Percentiles rank a stretch among this genome's conserved stretches.
These are phyloP conservation scores for Cheiracanthium punctorium DNA, from an alignment of 2,888 invertebrate genomes.

Conservation along the genomic window DNA sequence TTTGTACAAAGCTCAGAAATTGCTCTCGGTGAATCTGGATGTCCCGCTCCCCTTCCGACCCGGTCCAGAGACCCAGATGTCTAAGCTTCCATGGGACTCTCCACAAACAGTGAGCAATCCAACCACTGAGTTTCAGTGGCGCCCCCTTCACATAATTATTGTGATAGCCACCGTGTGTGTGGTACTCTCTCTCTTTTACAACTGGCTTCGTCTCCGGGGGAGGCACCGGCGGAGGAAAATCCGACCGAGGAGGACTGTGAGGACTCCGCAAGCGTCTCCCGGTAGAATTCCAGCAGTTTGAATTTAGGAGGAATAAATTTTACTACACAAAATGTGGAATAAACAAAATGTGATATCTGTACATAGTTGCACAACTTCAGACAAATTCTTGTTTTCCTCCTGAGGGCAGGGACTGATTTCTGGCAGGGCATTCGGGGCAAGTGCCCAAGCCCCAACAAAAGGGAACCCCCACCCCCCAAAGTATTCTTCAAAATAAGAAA, in stretches of 20 bases:
- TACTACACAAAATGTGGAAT: no score
- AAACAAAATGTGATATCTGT: constrained; percentile 63
- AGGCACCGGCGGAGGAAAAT: constrained; percentile 40
- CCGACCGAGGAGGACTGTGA: constrained; percentile 22
- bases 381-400: not conserved
- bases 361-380: constrained; percentile 35
- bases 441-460: no score
- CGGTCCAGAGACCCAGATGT: constrained; percentile 36
- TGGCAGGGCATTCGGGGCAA: no score
- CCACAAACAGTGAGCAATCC: constrained; percentile 68
- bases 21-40: constrained; percentile 80
- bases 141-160: constrained; percentile 49
- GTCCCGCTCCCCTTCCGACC: constrained; percentile 63
- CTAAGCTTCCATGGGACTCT: constrained; percentile 62
- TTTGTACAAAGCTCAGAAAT: constrained; percentile 85
- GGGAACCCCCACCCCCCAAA: no score
- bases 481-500: no score
- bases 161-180: constrained; percentile 27
- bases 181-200: constrained; percentile 45
- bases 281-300: constrained; percentile 56
- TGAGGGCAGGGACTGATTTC: no score
- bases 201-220: constrained; percentile 42
- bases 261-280: constrained; percentile 48
- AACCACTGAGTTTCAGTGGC: constrained; percentile 61
- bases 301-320: constrained; percentile 25